A percentile compares a stretch with the other conserved stretches of the same genome.
These are phyloP conservation scores for Lypha dubia DNA, from an alignment of 2,888 invertebrate species.

Conservation along the genomic window DNA sequence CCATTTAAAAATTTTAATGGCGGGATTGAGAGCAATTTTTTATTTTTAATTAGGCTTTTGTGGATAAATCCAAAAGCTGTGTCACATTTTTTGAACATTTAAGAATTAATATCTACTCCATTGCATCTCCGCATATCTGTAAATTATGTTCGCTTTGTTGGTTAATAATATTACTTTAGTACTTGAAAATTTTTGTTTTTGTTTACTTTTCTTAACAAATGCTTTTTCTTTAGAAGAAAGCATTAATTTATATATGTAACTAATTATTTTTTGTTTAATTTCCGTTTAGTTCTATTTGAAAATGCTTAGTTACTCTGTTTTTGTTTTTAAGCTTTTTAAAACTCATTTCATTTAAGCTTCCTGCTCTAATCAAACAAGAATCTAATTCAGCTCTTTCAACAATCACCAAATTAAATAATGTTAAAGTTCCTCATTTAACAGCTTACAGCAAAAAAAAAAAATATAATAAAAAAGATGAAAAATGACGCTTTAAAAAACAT, in stretches of 20 bases:
- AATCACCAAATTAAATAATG: constrained; percentile 80
- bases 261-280: constrained; percentile 28
- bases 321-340: constrained; percentile 28
- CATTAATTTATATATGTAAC: not conserved
- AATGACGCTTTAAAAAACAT: constrained; percentile 62
- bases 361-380: constrained; percentile 65
- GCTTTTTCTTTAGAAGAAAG: constrained; percentile 49
- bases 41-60: constrained; percentile 35
- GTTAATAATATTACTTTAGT: constrained; percentile 24
- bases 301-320: constrained; percentile 10
- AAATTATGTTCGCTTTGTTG: constrained; percentile 67
- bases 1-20: constrained; percentile 6
- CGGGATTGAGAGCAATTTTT: constrained; percentile 38
- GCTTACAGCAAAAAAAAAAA: constrained; percentile 67
- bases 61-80: constrained; percentile 47
- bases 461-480: constrained; percentile 66
- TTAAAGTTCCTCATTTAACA: constrained; percentile 79
- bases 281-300: not conserved
- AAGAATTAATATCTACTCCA: constrained; percentile 53
- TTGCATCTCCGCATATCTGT: constrained; percentile 45
- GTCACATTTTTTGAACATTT: constrained; percentile 40
- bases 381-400: constrained; percentile 83
- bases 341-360: constrained; percentile 63
- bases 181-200: not conserved
- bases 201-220: constrained; percentile 3